These are phyloP conservation scores for Willowsia nigromaculata DNA, from an alignment of 2,888 invertebrate species.

Conservation along the genomic window DNA sequence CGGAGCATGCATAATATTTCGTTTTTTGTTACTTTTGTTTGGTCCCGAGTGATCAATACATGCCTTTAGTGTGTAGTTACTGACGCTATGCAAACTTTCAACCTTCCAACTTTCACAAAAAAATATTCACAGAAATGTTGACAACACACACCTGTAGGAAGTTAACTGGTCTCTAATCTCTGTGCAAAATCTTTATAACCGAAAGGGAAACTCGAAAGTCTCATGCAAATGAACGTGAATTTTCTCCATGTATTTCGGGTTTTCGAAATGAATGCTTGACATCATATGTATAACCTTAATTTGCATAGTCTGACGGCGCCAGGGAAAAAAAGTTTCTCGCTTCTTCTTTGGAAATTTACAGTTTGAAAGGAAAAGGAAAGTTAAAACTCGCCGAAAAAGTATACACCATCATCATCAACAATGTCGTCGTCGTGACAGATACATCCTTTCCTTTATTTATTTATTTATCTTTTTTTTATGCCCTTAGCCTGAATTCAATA, in stretches of 20 bases:
- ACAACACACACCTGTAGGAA: neutral
- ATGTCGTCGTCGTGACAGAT: neutral
- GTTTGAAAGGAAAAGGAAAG: neutral
- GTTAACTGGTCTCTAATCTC: neutral
- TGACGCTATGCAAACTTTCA: neutral
- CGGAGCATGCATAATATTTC: neutral
- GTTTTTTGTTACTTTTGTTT: neutral
- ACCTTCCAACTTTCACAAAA: neutral
- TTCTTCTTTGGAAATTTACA: neutral
- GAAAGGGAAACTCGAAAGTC: neutral
- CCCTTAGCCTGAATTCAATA: constrained; percentile 38
- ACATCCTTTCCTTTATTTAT: neutral
- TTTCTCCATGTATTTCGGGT: neutral
- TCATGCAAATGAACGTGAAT: neutral
- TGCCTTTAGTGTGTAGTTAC: neutral
- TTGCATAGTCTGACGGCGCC: neutral
- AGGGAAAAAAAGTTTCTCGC: neutral
- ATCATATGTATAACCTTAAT: neutral
- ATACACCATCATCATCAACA: neutral
- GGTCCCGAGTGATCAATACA: neutral
- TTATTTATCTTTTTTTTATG: neutral
- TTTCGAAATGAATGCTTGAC: neutral
- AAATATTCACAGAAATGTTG: neutral
- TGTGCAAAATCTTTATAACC: neutral
- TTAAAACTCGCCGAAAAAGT: neutral